Base-by-base conservation (phyloP, 2,888 invertebrate species). In the Rhyacophila evoluta region DNA sequence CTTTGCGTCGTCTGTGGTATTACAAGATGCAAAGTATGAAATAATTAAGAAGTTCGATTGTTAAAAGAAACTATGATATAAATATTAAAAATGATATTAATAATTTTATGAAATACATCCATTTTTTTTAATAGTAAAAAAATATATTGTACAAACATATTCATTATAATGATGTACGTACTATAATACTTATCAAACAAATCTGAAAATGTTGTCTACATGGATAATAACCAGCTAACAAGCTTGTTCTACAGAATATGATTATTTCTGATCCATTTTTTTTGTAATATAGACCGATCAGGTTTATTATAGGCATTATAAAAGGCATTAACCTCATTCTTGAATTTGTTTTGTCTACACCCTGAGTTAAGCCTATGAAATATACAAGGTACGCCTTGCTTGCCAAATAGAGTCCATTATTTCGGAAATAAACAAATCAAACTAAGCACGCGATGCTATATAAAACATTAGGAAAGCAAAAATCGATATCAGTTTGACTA, bases 401-500 rank as follows among this genome's bases (percentile, higher is more conserved):
- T 29, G 69, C 69, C 69, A 69, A 33, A 28, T 69, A 33, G 69
- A 69, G 28, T 33, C 69, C 28, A 33, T 69, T 69, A 69, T 69
- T 69, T 29, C 12, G 69, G 29, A 28, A 29, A 28, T 33, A 69
- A 69, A 69, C 69, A 69, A 69, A 69, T 69, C 69, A 69, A 69
- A 69, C 11, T 28, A 15, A 33, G 29, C 69, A 69, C 69, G 69
- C 69, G 69, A 69, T 69, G 28, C 69, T 12, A 29, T 12, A 15
- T 29, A 19, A 19, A 55, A 25, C 55, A 55, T 19, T 55, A 55
- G 19, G 15, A 55, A 55, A 55, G 25, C 19, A 55, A 55, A 55
- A 55, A 55, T 55, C 55, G 55, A 55, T 55, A 55, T 3, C 8
- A 55, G 19, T 55, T 55, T 55, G 55, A 12, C 55, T 55, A 55